Conservation (phyloP, 2,113 vertebrate species). For the Colinus virginianus region DNA sequence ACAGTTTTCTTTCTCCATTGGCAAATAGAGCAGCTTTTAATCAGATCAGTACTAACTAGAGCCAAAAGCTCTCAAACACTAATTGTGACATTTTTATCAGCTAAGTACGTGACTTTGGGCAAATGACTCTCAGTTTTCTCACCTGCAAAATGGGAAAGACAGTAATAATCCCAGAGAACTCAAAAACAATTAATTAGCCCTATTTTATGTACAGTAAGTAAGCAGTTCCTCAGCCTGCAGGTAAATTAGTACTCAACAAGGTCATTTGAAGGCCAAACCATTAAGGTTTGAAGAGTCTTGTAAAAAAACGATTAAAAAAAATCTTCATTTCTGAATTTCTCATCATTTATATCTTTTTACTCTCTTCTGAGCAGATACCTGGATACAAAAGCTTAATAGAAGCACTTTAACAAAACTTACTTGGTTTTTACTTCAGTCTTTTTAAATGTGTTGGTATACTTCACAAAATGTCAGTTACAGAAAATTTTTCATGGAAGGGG, state of each 20-base stretch:
- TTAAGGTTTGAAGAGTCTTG: not conserved
- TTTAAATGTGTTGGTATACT: not conserved
- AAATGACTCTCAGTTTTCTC: not conserved
- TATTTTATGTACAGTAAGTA: not conserved
- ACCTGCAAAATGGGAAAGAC: not conserved
- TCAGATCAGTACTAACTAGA: not conserved
- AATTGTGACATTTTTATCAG: not conserved
- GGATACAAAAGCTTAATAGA: not conserved
- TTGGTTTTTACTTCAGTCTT: not conserved
- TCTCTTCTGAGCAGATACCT: not conserved
- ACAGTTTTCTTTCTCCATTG: not conserved
- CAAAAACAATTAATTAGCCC: not conserved
- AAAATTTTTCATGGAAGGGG: not conserved
- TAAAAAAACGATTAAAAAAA: not conserved
- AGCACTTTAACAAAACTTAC: not conserved
- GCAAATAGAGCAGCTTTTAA: not conserved
- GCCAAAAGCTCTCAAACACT: not conserved
- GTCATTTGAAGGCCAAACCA: not conserved
- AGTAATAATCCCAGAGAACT: not conserved
- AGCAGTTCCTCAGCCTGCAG: not conserved
- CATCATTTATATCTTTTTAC: not conserved
- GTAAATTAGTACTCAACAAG: not conserved
- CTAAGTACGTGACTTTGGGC: not conserved
- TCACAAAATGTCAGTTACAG: not conserved
- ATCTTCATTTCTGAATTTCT: not conserved